phyloP scores from a whole-genome alignment of 2,113 vertebrate species.

The Ctenodactylus gundi region DNA sequence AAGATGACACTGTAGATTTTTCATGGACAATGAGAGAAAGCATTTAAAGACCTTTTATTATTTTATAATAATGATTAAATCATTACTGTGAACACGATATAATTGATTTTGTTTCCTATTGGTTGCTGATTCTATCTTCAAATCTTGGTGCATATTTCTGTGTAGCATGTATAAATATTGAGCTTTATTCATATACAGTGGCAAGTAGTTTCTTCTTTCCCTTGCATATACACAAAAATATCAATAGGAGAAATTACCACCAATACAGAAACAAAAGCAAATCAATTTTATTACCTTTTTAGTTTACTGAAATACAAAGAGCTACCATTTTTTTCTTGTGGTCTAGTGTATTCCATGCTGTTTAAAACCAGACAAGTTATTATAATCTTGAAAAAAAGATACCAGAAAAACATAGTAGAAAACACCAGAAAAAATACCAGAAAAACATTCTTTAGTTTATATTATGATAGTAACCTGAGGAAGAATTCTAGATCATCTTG shows the following conservation, averaged over 20 bases:
- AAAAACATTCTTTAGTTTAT: background rate
- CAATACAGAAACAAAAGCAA: background rate
- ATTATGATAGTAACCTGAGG: no score
- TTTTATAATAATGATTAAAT: background rate
- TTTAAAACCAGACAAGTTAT: conserved; percentile 27
- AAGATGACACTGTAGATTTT: background rate
- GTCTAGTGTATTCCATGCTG: background rate
- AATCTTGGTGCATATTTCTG: background rate
- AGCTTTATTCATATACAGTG: background rate
- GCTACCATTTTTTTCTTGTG: background rate
- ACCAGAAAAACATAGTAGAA: background rate
- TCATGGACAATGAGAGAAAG: conserved; percentile 4
- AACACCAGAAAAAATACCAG: background rate
- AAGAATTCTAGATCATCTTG: background rate
- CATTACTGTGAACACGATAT: background rate
- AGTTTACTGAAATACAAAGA: conserved; percentile 28
- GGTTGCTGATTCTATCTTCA: background rate
- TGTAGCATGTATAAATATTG: background rate
- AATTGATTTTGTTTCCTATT: background rate
- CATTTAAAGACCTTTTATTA: background rate
- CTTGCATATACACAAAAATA: background rate
- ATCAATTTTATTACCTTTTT: background rate
- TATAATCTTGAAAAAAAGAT: conserved; percentile 31
- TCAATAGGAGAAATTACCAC: background rate
- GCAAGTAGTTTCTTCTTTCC: background rate